phyloP scores from a whole-genome alignment of 1,140 invertebrate species.

The Condylostylus longicornis region DNA sequence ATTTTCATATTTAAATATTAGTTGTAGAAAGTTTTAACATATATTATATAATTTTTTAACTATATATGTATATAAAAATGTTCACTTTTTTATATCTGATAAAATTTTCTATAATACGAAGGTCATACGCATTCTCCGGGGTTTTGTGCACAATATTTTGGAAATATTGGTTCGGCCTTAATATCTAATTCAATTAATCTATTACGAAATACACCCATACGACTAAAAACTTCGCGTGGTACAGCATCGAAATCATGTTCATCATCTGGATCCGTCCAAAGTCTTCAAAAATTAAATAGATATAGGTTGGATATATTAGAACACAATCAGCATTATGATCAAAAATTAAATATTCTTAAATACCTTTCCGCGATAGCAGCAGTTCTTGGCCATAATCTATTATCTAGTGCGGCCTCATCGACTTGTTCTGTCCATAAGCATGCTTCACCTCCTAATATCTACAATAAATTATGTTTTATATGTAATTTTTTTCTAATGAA shows the following conservation, averaged over 20 bases:
- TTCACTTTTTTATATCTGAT: not conserved
- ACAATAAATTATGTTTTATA: too few species aligned
- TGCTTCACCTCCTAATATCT: conserved; percentile 47
- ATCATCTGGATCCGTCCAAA: conserved; percentile 30
- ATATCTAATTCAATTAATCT: conserved; percentile 43
- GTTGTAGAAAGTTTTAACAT: too few species aligned
- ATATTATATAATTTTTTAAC: too few species aligned
- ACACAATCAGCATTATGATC: not conserved
- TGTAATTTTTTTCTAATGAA: too few species aligned
- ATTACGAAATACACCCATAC: conserved; percentile 33
- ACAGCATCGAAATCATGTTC: conserved; percentile 25
- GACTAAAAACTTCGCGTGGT: conserved; percentile 24
- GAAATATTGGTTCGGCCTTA: conserved; percentile 50
- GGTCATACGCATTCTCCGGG: conserved; percentile 34
- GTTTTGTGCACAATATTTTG: conserved; percentile 54
- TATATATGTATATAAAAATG: not conserved
- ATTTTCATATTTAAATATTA: not conserved
- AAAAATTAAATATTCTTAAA: not conserved
- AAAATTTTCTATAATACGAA: conserved; percentile 5
- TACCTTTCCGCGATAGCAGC: conserved; percentile 47
- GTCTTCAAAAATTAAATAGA: conserved; percentile 7
- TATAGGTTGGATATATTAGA: not conserved
- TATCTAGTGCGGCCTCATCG: conserved; percentile 41
- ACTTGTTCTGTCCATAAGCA: conserved; percentile 56
- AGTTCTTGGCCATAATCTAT: conserved; percentile 52